phyloP scores from a whole-genome alignment of 2,113 vertebrate genomes.

The Ascaphus truei region DNA sequence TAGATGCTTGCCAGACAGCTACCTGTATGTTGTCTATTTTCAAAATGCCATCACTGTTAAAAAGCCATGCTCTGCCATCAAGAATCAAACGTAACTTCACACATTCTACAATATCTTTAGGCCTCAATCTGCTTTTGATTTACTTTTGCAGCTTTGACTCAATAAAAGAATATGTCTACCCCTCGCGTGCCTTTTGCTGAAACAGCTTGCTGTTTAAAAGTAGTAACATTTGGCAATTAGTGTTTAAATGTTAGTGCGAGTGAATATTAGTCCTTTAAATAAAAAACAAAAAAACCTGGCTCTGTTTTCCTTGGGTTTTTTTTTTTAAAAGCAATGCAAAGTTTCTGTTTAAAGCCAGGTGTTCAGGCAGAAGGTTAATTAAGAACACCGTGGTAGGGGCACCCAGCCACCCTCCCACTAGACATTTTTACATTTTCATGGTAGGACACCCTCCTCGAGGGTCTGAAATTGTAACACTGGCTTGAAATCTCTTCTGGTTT shows the following conservation, averaged over 20 bases:
- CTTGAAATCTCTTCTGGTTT: slow-evolving; percentile 11
- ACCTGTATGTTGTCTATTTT: no score
- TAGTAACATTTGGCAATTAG: not conserved
- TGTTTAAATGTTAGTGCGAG: not conserved
- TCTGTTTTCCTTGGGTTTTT: not conserved
- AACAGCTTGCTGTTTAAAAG: not conserved
- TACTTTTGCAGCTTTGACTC: not conserved
- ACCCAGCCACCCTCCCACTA: slow-evolving; percentile 3
- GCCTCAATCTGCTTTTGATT: not conserved
- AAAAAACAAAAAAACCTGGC: not conserved
- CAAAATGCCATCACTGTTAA: no score
- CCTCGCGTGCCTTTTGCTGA: not conserved
- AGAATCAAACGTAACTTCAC: not conserved
- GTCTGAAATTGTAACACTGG: not conserved
- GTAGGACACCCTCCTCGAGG: slow-evolving; percentile 5
- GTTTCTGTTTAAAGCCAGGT: slow-evolving; percentile 27
- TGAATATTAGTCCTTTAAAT: not conserved
- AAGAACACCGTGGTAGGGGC: slow-evolving; percentile 14
- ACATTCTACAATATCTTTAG: not conserved
- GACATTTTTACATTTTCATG: not conserved
- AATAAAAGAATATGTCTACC: not conserved
- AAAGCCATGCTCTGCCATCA: no score
- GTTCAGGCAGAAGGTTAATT: slow-evolving; percentile 32
- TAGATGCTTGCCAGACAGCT: no score
- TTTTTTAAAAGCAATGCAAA: not conserved